A percentile compares a stretch with the other conserved stretches of the same genome.
Evolutionary conservation across 2,888 invertebrate species (phyloP).

Genomic region (Hypena proboscidalis): DNA sequence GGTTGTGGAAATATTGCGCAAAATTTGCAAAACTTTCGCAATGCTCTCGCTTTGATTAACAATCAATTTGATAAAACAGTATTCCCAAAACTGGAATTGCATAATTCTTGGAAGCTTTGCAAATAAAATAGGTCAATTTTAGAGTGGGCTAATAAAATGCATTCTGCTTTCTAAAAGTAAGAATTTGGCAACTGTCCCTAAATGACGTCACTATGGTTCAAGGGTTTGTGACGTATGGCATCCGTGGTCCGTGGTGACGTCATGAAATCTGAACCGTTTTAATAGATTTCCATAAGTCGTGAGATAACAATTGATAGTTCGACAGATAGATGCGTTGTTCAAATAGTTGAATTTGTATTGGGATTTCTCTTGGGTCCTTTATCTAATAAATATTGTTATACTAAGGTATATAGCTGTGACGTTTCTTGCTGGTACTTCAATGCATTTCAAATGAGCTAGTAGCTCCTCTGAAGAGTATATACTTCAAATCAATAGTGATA

Average conservation of each 20-base stretch:
- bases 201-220: conserved; percentile 13
- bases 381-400: too few species aligned
- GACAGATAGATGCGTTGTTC: conserved; percentile 42
- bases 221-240: conserved; percentile 19
- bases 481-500: too few species aligned
- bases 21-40: background rate
- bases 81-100: background rate
- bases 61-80: conserved; percentile 1
- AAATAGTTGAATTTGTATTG: too few species aligned
- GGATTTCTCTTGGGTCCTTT: conserved; percentile 38
- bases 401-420: conserved; percentile 15
- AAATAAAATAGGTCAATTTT: conserved; percentile 30
- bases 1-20: background rate
- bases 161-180: conserved; percentile 8
- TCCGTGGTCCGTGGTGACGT: conserved; percentile 44
- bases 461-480: too few species aligned
- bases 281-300: conserved; percentile 48
- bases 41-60: background rate
- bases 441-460: too few species aligned
- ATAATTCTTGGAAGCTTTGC: conserved; percentile 5
- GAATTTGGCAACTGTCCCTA: conserved; percentile 32
- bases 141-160: conserved; percentile 26
- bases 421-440: too few species aligned
- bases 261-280: conserved; percentile 40
- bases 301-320: conserved; percentile 47